Evolutionary conservation across 2,888 invertebrate genomes (phyloP), one percentile per base, ranked within the genome.

Genomic region (Himalopsyche kuldschensis): DNA sequence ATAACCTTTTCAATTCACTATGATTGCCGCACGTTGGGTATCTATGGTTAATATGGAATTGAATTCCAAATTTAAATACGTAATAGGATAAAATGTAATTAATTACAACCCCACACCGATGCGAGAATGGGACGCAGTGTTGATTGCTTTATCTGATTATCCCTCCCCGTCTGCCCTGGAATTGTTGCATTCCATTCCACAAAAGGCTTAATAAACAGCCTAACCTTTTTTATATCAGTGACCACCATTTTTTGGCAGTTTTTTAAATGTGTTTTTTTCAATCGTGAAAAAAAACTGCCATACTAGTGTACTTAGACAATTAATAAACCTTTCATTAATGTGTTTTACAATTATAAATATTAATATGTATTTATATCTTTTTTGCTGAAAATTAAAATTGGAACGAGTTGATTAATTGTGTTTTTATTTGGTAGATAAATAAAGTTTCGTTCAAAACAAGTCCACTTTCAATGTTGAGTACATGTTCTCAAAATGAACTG

Each of bases 61-160:
- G 69, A 69, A 69, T 69, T 69, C 11, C 30, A 69, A 10, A 55
- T 27, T 69, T 69, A 69, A 69, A 69, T 27, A 69, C 69, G 27
- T 69, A 69, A 69, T 69, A 69, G 69, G 69, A 69, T 69, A 69
- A 69, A 69, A 69, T 69, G 69, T 69, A 69, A 69, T 69, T 27
- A 69, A 69, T 69, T 69, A 69, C 11, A 69, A 0, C 30, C 27
- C 27, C 69, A 30, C 27, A 69, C 24, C 30, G 30, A 69, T 69
- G 69, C 27, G 69, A 15, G 27, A 69, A 69, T 24, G 69, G 27
- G 69, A 27, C 15, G 27, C 15, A 69, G 69, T 69, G 69, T 27
- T 69, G 69, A 69, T 69, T 69, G 69, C 69, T 69, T 69, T 69
- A 69, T 69, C 69, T 69, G 69, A 69, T 69, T 69, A 69, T 69